Percentiles rank a stretch among this genome's conserved stretches.
These are phyloP conservation scores for Zelostemma sp. DNA, from an alignment of 1,140 invertebrate genomes.

Conservation along the genomic window DNA sequence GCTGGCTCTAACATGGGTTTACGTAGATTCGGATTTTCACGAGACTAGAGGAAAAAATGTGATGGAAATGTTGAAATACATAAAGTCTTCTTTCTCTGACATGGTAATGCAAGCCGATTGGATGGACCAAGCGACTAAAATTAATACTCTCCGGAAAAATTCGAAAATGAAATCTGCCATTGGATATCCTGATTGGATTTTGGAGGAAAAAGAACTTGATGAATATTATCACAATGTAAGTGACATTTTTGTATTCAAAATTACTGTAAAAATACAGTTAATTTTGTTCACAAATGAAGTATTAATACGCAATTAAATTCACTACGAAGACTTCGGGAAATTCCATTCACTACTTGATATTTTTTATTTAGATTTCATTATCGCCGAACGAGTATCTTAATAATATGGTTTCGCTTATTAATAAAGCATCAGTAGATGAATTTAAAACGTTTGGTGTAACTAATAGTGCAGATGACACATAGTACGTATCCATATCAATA, in stretches of 20 bases:
- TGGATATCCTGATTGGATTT: slow-evolving; percentile 85
- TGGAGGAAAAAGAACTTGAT: slow-evolving; percentile 74
- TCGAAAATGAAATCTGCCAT: slow-evolving; percentile 80
- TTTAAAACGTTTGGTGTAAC: slow-evolving; percentile 18
- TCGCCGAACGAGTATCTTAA: slow-evolving; percentile 71
- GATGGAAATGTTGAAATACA: slow-evolving; percentile 63
- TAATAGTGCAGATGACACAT: neutral
- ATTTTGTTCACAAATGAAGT: too few species aligned
- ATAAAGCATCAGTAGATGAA: slow-evolving; percentile 36
- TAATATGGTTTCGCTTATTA: slow-evolving; percentile 74
- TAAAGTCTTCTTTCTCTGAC: slow-evolving; percentile 81
- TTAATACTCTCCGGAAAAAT: slow-evolving; percentile 79
- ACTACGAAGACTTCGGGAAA: too few species aligned
- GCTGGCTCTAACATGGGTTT: neutral
- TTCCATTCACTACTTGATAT: too few species aligned
- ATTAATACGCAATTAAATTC: too few species aligned
- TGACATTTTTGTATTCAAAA: too few species aligned
- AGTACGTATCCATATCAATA: too few species aligned
- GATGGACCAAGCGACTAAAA: slow-evolving; percentile 88
- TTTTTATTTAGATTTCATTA: slow-evolving; percentile 60
- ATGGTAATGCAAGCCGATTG: slow-evolving; percentile 79
- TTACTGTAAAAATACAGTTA: slow-evolving; percentile 1
- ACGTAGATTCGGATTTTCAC: neutral
- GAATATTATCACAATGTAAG: slow-evolving; percentile 76
- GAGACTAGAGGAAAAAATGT: neutral